Base-by-base conservation (phyloP, 2,797 vertebrate genomes). In the Melanotaenia parkinsoni region DNA sequence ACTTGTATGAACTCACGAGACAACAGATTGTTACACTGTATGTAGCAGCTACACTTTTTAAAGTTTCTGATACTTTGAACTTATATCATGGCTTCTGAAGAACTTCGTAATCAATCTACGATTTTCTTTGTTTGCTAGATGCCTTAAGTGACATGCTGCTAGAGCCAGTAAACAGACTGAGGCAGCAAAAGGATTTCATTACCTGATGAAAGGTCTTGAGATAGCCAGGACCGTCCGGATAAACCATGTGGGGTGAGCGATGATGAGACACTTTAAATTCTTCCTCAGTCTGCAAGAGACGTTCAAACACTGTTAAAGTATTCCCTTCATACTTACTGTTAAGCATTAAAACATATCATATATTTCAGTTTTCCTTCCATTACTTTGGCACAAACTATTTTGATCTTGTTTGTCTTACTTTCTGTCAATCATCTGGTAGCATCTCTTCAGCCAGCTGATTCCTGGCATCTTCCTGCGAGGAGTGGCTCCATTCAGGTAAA, bases 371-470 rank as follows among this genome's bases (percentile, higher is more conserved):
- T 43, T 51, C 14, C 45, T 47, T 78, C 8, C 12, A 24, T 68
- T 14, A 16, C 0, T 33, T 18, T 59, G 57, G 5, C 22, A 1
- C 7, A 32, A 9, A 16, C 22, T 11, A 24, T 20, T 38, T 5
- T 60, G 50, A 12, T 5, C 10, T 12, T 51, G 3, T 54, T 38
- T 1, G 0, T 58, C 79, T 74, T 89, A 99, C 98, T 97, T 96
- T 76, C 97, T 95, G 77, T 99, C 97, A 5, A 99, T 98, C 98
- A 99, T 99, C 89, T 99, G 98, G 77, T 99, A 99, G 86, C 98
- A 99, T 72, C 96, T 97, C 93, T 96, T 99, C 50, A 99, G 93
- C 98, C 98, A 99, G 90, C 96, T 94, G 3, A 99, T 95, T 64
- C 98, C 97, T 0, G 98, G 98, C 97, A 98, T 98, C 91, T 95